Conservation (phyloP, 1,140 invertebrate species). For the Panagrolaimus sp. region DNA sequence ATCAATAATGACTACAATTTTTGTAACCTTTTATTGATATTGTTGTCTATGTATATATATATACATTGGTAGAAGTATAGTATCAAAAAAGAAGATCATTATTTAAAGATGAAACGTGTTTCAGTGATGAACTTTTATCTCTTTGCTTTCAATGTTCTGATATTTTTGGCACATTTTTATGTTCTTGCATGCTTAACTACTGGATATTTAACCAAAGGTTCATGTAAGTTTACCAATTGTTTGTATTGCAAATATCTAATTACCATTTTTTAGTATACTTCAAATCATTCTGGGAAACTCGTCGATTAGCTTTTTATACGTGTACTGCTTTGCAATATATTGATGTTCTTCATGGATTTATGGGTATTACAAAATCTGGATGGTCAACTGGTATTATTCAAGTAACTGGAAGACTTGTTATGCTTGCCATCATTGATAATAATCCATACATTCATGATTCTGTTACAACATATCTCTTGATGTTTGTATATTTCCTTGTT, state of each 20-base stretch:
- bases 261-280: constrained; percentile 21
- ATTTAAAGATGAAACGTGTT: not conserved
- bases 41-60: not conserved
- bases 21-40: too few species aligned
- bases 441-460: constrained; percentile 2
- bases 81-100: constrained; percentile 5
- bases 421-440: constrained; percentile 26
- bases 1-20: too few species aligned
- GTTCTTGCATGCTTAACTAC: not conserved
- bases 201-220: not conserved
- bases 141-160: constrained; percentile 21
- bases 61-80: not conserved
- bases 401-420: constrained; percentile 23
- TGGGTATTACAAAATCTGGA: constrained; percentile 27
- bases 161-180: constrained; percentile 21
- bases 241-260: not conserved
- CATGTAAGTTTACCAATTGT: not conserved
- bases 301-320: constrained; percentile 12
- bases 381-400: constrained; percentile 21
- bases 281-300: constrained; percentile 17
- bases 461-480: constrained; percentile 15
- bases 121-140: constrained; percentile 22
- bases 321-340: constrained; percentile 24
- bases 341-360: constrained; percentile 23
- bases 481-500: constrained; percentile 23